phyloP scores from a whole-genome alignment of 1,140 invertebrate species.

The Ceratitis capitata region DNA sequence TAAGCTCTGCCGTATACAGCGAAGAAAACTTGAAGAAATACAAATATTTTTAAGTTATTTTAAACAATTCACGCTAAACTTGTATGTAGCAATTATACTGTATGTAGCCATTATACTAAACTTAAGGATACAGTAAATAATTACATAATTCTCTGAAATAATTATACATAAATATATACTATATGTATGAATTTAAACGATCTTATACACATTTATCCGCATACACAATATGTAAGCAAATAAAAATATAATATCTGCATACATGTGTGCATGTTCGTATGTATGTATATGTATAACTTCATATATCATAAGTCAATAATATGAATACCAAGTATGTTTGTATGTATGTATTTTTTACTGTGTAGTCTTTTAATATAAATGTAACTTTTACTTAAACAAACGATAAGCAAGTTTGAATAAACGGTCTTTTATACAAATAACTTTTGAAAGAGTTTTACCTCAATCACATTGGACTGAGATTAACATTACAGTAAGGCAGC shows the following conservation, averaged over 20 bases:
- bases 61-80: neutral
- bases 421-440: constrained; percentile 32
- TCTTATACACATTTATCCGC: neutral
- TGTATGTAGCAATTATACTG: neutral
- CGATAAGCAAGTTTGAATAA: constrained; percentile 23
- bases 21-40: neutral
- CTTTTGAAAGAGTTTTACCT: neutral
- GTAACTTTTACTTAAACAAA: constrained; percentile 33
- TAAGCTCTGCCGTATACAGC: neutral
- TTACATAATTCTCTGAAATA: neutral
- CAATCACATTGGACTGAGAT: no score
- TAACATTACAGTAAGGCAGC: no score
- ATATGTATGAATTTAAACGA: neutral
- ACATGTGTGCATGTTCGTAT: neutral
- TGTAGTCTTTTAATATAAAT: constrained; percentile 11
- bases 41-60: neutral
- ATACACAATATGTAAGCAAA: neutral
- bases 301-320: constrained; percentile 33
- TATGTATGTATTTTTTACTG: constrained; percentile 33
- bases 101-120: neutral
- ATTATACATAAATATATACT: neutral
- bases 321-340: constrained; percentile 22
- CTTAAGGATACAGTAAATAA: neutral
- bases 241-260: neutral
- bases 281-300: constrained; percentile 11